Conservation (phyloP, 2,113 vertebrate genomes). For the Beaufortia kweichowensis region DNA sequence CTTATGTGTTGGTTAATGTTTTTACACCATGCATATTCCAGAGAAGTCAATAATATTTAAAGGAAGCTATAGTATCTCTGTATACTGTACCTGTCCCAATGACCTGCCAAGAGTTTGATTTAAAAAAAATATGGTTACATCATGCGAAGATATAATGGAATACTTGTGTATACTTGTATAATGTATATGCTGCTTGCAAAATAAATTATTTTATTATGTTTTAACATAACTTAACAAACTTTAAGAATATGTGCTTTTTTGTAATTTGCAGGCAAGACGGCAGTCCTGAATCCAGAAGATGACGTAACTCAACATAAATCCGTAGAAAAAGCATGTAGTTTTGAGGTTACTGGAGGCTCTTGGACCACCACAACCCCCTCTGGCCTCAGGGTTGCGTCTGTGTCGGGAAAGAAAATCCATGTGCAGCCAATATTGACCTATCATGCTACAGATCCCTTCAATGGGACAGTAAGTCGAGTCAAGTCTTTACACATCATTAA, state of each 20-base stretch:
- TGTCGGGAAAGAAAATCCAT: slow-evolving; percentile 66
- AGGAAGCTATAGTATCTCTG: too few relatives aligned
- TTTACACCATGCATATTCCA: too few relatives aligned
- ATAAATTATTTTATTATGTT: too few relatives aligned
- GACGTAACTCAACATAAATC: slow-evolving; percentile 54
- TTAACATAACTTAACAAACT: neutral
- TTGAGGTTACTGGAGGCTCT: slow-evolving; percentile 60
- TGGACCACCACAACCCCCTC: slow-evolving; percentile 87
- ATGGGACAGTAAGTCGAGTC: slow-evolving; percentile 73
- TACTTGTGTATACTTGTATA: too few relatives aligned
- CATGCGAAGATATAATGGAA: too few relatives aligned
- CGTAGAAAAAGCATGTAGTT: slow-evolving; percentile 29
- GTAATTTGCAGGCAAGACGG: slow-evolving; percentile 56
- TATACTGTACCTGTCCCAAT: too few relatives aligned
- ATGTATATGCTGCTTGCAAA: too few relatives aligned
- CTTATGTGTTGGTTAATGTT: too few relatives aligned
- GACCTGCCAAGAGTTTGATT: too few relatives aligned
- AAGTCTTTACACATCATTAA: neutral
- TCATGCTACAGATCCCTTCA: slow-evolving; percentile 81
- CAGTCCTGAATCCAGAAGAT: slow-evolving; percentile 28
- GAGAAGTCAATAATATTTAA: too few relatives aligned
- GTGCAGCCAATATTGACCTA: slow-evolving; percentile 70
- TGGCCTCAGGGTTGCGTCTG: slow-evolving; percentile 79
- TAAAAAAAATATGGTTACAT: too few relatives aligned
- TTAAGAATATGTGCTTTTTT: too few relatives aligned